phyloP scores from a whole-genome alignment of 1,140 invertebrate genomes.

The Anthonomus grandis region DNA sequence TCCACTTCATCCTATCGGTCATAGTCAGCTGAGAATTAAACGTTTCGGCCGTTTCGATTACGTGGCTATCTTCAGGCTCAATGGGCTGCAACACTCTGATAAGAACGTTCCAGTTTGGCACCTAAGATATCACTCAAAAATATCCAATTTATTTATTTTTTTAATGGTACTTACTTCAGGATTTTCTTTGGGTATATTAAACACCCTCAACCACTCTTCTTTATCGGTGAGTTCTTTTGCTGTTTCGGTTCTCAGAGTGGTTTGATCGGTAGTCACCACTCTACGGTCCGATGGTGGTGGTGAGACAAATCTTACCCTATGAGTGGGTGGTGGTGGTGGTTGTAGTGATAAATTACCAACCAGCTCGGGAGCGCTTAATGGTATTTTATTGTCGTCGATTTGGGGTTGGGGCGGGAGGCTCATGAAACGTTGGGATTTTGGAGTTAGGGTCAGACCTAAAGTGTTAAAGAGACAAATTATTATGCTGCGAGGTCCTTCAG shows the following conservation, averaged over 20 bases:
- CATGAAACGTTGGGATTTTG: conserved; percentile 57
- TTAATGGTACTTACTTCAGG: conserved; percentile 44
- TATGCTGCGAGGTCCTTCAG: too few species aligned
- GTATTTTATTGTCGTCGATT: conserved; percentile 54
- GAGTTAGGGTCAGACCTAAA: conserved; percentile 60
- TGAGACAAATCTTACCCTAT: background rate
- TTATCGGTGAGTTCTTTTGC: conserved; percentile 6
- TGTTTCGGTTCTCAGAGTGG: conserved; percentile 10
- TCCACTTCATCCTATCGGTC: conserved; percentile 74
- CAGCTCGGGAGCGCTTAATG: conserved; percentile 57
- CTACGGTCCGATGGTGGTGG: conserved; percentile 1
- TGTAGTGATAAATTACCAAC: conserved; percentile 54
- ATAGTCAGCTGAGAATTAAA: conserved; percentile 42
- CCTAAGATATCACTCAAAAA: too few species aligned
- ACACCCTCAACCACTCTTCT: conserved; percentile 38
- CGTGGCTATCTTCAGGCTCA: conserved; percentile 52
- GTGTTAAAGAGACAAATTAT: too few species aligned
- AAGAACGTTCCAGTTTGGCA: conserved; percentile 73
- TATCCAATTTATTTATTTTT: too few species aligned
- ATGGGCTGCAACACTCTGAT: conserved; percentile 75
- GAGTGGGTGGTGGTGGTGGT: conserved; percentile 17
- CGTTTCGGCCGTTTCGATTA: conserved; percentile 41
- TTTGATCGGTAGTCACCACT: conserved; percentile 10
- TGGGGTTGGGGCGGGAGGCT: conserved; percentile 55
- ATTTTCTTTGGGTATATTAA: conserved; percentile 52